Conservation (phyloP, 2,797 vertebrate genomes). For the Anguilla pacifica region DNA sequence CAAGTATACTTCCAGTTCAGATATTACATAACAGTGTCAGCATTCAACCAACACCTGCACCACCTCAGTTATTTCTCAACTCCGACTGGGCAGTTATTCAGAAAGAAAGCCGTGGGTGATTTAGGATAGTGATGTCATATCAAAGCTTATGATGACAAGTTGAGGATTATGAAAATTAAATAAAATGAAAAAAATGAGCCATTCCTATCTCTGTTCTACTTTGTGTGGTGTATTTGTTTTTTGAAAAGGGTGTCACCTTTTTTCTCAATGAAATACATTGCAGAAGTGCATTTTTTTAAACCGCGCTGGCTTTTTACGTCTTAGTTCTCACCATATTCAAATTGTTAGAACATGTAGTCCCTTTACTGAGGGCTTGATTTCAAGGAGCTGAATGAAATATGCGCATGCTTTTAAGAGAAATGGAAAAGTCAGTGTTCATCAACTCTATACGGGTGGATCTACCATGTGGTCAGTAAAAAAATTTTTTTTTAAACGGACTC, state of each 20-base stretch:
- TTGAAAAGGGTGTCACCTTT: background rate
- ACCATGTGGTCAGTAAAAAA: background rate
- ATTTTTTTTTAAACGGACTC: no score
- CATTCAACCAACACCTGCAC: background rate
- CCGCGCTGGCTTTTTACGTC: background rate
- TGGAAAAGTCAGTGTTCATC: background rate
- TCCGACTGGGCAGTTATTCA: background rate
- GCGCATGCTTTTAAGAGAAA: background rate
- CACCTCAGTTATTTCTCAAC: background rate
- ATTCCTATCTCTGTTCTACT: background rate
- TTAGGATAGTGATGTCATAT: background rate
- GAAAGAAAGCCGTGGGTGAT: background rate
- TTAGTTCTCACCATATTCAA: background rate
- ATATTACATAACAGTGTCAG: background rate
- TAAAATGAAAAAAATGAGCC: background rate
- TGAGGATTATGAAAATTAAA: background rate
- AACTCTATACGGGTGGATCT: background rate
- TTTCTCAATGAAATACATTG: background rate
- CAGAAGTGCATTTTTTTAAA: background rate
- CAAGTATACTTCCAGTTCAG: background rate
- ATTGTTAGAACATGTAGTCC: background rate
- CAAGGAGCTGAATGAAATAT: constrained; percentile 1
- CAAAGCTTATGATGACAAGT: background rate
- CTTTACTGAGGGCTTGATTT: background rate
- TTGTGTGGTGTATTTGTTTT: background rate